A percentile compares a stretch with the other conserved stretches of the same genome.
These are phyloP conservation scores for Sceliomorpha sp. DNA, from an alignment of 2,888 invertebrate species.

Conservation along the genomic window DNA sequence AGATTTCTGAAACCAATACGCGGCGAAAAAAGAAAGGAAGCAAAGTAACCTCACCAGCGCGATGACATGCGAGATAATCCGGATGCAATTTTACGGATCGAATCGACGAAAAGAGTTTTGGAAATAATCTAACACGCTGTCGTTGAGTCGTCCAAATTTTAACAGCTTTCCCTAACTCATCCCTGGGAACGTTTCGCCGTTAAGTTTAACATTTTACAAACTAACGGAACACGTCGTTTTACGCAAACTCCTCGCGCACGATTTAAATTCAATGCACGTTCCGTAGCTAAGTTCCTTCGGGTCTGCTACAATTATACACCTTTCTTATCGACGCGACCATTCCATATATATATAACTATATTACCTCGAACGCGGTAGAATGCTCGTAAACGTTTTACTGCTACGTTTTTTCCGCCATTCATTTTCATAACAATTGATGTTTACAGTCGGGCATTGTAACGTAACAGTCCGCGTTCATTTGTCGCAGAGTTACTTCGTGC, in stretches of 20 bases:
- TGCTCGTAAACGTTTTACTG: conserved; percentile 29
- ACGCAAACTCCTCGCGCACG: conserved; percentile 2
- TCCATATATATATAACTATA: conserved; percentile 25
- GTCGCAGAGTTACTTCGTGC: conserved; percentile 38
- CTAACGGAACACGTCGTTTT: conserved; percentile 13
- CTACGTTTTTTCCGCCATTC: conserved; percentile 3
- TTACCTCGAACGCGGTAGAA: conserved; percentile 18
- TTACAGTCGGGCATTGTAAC: conserved; percentile 42
- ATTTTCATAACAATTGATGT: conserved; percentile 35
- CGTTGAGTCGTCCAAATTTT: too few relatives aligned
- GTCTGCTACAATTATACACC: conserved; percentile 21
- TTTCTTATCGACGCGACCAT: conserved; percentile 21
- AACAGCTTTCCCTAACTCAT: too few relatives aligned
- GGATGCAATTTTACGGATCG: conserved; percentile 24
- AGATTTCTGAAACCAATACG: conserved; percentile 43
- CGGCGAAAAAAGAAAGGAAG: conserved; percentile 46
- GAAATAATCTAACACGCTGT: too few relatives aligned
- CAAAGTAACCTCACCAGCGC: conserved; percentile 34
- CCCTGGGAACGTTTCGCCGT: too few relatives aligned
- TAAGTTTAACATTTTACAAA: too few relatives aligned
- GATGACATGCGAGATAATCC: conserved; percentile 40
- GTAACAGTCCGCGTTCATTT: conserved; percentile 39
- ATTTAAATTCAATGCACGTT: conserved; percentile 21
- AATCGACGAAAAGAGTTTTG: conserved; percentile 6
- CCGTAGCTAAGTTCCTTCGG: too few relatives aligned